These are phyloP conservation scores for Aeoliscus strigatus DNA, from an alignment of 2,797 vertebrate genomes.

Conservation along the genomic window DNA sequence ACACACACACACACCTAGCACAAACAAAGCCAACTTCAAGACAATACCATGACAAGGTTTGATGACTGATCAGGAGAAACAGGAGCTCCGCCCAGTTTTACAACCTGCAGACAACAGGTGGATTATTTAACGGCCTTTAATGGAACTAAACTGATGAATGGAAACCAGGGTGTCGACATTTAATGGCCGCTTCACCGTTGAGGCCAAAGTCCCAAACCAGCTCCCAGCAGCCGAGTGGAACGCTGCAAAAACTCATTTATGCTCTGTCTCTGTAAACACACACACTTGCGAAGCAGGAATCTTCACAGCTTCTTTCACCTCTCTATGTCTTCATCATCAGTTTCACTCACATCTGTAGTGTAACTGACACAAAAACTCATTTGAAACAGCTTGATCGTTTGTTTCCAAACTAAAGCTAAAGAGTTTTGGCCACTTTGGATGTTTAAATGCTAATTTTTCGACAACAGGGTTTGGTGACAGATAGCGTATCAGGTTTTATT, in stretches of 20 bases:
- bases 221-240: constrained; percentile 26
- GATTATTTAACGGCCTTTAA: constrained; percentile 42
- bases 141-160: constrained; percentile 18
- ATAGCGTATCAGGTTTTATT: too few species aligned
- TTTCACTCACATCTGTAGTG: background rate
- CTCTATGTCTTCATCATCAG: background rate
- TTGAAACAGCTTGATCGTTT: too few species aligned
- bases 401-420: constrained; percentile 22
- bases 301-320: constrained; percentile 1
- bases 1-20: constrained; percentile 6
- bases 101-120: constrained; percentile 31
- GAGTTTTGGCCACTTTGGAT: too few species aligned
- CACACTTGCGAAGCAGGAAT: constrained; percentile 11
- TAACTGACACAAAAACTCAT: too few species aligned
- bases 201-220: constrained; percentile 47
- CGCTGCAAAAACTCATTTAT: constrained; percentile 3
- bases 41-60: background rate
- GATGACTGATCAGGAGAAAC: background rate
- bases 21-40: constrained; percentile 3
- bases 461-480: too few species aligned
- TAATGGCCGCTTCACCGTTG: constrained; percentile 20
- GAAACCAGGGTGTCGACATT: constrained; percentile 31
- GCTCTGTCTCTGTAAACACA: constrained; percentile 8
- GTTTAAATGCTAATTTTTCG: too few species aligned
- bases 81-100: constrained; percentile 29